Evolutionary conservation across 2,797 vertebrate species (phyloP), one percentile per base, ranked within the genome.

Genomic region (Lateolabrax maculatus): DNA sequence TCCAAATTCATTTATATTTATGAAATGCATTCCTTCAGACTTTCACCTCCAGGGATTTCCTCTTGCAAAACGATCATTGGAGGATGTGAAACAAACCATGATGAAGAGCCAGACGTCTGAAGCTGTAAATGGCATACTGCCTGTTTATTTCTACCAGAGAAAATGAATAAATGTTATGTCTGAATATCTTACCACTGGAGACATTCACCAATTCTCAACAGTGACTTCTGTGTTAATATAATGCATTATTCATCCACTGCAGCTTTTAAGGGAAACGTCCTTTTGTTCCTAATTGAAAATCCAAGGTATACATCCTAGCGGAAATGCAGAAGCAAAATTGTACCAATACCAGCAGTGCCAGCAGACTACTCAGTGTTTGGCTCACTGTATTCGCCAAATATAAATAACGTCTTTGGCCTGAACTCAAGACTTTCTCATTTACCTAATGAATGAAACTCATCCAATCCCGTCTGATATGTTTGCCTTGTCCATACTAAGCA

Each of bases 341-440:
- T 74, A 83, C 66, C 63, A 71, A 56, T 56, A 34, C 12, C 75
- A 53, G 76, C 52, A 44, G 71, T 94, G 93, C 94, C 94, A 95
- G 90, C 84, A 92, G 88, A 90, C 91, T 91, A 94, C 93, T 95
- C 87, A 89, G 71, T 44, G 44, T 64, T 91, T 95, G 93, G 93
- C 92, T 84, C 71, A 16, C 29, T 53, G 19, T 71, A 23, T 81
- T 80, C 61, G 61, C 77, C 56, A 84, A 77, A 82, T 70, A 90
- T 85, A 90, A 93, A 93, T 90, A 31, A 84, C 56, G 36, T 71
- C 69, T 88, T 81, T 93, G 91, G 92, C 90, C 69, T 41, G 37
- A 84, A 83, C 55, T 85, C 92, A 87, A 87, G 68, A 72, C 48
- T 87, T 79, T 92, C 83, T 91, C 75, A 93, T 93, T 94, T 87